Evolutionary conservation across 2,113 vertebrate species (phyloP).

Genomic region (Sardina pilchardus): DNA sequence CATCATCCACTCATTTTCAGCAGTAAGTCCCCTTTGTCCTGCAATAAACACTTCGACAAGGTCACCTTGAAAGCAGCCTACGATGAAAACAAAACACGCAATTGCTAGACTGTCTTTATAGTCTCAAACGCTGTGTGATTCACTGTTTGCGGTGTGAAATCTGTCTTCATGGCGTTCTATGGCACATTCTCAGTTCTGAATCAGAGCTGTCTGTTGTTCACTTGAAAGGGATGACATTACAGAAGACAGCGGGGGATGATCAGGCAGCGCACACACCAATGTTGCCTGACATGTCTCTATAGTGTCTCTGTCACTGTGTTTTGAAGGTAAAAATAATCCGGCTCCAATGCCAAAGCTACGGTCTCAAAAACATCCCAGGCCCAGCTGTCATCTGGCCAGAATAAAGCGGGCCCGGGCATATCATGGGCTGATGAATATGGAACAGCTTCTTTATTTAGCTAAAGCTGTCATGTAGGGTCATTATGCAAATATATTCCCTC

Average conservation of each 20-base stretch:
- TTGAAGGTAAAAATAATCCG: constrained; percentile 10
- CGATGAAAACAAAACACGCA: neutral
- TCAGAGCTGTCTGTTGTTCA: neutral
- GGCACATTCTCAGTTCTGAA: neutral
- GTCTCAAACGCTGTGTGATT: neutral
- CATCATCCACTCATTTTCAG: neutral
- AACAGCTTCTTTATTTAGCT: constrained; percentile 30
- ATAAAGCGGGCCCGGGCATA: neutral
- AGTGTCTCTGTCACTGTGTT: constrained; percentile 15
- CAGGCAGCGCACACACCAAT: neutral
- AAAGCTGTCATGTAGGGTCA: constrained; percentile 16
- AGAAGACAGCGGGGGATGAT: neutral
- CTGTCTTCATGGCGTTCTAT: neutral
- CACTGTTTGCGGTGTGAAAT: neutral
- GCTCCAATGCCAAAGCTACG: neutral
- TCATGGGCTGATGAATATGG: constrained; percentile 36
- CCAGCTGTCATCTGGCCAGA: neutral
- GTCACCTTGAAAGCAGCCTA: neutral
- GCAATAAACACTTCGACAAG: neutral
- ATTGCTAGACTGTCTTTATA: neutral
- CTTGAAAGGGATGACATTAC: constrained; percentile 1
- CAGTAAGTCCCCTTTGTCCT: neutral
- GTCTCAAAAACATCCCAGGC: neutral
- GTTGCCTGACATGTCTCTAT: neutral
- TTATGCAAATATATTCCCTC: constrained; percentile 30